phyloP scores from a whole-genome alignment of 2,113 vertebrate species.

The Dipodomys merriami region DNA sequence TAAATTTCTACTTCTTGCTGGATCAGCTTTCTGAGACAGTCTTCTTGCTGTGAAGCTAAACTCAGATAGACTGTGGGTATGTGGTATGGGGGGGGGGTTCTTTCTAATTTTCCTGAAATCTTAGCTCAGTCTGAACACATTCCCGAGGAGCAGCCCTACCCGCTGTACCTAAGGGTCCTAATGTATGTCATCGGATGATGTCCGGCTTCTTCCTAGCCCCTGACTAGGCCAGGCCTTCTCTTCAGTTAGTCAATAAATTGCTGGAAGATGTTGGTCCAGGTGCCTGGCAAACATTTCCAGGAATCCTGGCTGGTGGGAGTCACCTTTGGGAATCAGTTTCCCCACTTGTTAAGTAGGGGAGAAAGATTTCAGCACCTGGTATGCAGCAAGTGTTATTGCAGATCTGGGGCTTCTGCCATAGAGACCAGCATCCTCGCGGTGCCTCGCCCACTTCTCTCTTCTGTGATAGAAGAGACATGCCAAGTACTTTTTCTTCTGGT shows the following conservation, averaged over 20 bases:
- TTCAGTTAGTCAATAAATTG: not conserved
- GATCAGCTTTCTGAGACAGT: slow-evolving; percentile 51
- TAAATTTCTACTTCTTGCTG: not conserved
- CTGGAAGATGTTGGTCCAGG: not conserved
- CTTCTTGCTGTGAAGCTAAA: slow-evolving; percentile 26
- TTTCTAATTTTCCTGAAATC: slow-evolving; percentile 61
- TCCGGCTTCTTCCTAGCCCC: slow-evolving; percentile 33
- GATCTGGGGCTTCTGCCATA: not conserved
- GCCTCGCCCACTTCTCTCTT: not conserved
- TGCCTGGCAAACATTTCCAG: not conserved
- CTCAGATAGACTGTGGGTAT: not conserved
- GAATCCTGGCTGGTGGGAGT: not conserved
- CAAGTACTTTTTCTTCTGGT: not conserved
- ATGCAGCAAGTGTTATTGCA: not conserved
- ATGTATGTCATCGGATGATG: slow-evolving; percentile 36
- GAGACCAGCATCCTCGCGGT: not conserved
- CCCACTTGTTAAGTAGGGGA: not conserved
- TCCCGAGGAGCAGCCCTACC: slow-evolving; percentile 49
- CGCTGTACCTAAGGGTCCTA: not conserved
- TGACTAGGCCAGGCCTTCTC: not conserved
- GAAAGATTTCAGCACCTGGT: not conserved
- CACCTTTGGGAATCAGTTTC: not conserved
- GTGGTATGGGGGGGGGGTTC: not conserved
- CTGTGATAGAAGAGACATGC: not conserved
- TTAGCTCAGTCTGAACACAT: slow-evolving; percentile 52